Percentiles rank a stretch among this genome's conserved stretches.
Conservation (phyloP, 2,113 vertebrate species). For the Sinosuthora webbiana region DNA sequence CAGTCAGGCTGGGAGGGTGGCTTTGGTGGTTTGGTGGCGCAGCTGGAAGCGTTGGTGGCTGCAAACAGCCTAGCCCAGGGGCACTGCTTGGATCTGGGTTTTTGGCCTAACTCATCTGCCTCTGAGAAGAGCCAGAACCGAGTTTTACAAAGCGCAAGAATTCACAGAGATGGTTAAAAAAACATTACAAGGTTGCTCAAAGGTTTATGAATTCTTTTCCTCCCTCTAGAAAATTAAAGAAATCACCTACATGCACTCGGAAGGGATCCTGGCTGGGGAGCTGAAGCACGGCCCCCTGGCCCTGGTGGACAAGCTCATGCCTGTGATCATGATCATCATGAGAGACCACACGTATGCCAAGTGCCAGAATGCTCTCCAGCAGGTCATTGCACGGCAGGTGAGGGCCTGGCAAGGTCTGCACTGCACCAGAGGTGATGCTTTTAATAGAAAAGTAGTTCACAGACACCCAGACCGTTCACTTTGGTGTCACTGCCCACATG, state of each 20-base stretch:
- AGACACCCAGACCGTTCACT: background rate
- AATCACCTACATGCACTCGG: conserved; percentile 99
- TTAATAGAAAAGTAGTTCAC: fast-evolving
- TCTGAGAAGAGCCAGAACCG: background rate
- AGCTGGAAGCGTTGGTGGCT: background rate
- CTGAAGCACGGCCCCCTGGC: conserved; percentile 94
- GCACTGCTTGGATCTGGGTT: background rate
- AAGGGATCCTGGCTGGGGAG: conserved; percentile 95
- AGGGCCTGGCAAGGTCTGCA: background rate
- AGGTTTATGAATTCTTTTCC: background rate
- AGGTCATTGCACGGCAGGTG: conserved; percentile 93
- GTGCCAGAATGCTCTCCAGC: conserved; percentile 97
- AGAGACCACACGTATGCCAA: conserved; percentile 92
- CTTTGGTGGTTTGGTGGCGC: background rate
- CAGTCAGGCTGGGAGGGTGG: background rate
- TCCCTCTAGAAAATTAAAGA: conserved; percentile 94
- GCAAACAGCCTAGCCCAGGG: background rate
- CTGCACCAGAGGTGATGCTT: fast-evolving
- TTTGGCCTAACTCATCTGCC: background rate
- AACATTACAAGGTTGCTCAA: background rate
- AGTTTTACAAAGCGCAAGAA: background rate
- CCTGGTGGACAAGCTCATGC: conserved; percentile 97
- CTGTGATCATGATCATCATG: conserved; percentile 99
- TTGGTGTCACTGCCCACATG: fast-evolving
- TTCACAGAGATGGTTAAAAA: background rate